Conservation (phyloP, 2,888 invertebrate genomes). For the Automeris io region DNA sequence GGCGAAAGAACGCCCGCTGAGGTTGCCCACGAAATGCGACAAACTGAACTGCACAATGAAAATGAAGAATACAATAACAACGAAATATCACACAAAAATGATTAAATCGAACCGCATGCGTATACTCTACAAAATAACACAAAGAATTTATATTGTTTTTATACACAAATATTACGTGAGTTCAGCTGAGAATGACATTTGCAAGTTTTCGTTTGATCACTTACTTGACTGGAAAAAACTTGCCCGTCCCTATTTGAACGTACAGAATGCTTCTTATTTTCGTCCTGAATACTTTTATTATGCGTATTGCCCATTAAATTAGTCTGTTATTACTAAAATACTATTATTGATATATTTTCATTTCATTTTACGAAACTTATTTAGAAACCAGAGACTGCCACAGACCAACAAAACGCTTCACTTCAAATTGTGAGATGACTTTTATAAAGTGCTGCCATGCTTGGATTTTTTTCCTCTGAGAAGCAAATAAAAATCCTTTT, state of each 20-base stretch:
- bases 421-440: constrained; percentile 7
- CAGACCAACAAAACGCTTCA: constrained; percentile 36
- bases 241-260: constrained; percentile 54
- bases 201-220: constrained; percentile 64
- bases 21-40: constrained; percentile 76
- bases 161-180: constrained; percentile 57
- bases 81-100: constrained; percentile 29
- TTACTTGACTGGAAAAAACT: constrained; percentile 69
- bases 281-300: constrained; percentile 47
- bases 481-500: no score
- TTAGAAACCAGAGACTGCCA: constrained; percentile 36
- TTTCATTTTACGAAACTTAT: constrained; percentile 28
- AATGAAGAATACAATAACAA: constrained; percentile 21
- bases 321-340: constrained; percentile 24
- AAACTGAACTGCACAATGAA: constrained; percentile 68
- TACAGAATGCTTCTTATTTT: constrained; percentile 44
- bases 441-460: no score
- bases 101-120: constrained; percentile 16
- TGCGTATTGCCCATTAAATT: constrained; percentile 71
- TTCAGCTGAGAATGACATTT: constrained; percentile 75
- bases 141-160: constrained; percentile 28
- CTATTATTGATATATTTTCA: constrained; percentile 20
- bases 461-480: no score
- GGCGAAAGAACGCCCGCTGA: constrained; percentile 78
- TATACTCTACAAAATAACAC: constrained; percentile 25